Evolutionary conservation across 1,140 invertebrate genomes (phyloP).

Genomic region (Nephila pilipes): DNA sequence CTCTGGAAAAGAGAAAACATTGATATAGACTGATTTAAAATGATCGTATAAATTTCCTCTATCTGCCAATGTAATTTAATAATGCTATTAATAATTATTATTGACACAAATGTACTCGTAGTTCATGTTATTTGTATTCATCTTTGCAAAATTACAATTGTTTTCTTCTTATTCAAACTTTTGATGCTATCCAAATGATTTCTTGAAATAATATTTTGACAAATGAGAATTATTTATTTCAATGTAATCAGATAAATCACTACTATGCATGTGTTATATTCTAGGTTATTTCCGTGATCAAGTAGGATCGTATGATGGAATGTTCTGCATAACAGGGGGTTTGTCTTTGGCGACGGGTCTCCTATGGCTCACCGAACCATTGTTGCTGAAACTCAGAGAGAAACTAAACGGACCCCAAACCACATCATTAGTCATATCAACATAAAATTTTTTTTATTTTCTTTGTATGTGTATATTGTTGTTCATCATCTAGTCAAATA

Average conservation of each 20-base stretch:
- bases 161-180: too few relatives aligned
- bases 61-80: too few relatives aligned
- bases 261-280: background rate
- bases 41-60: too few relatives aligned
- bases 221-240: too few relatives aligned
- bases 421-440: background rate
- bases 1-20: too few relatives aligned
- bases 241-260: background rate
- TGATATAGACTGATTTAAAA: too few relatives aligned
- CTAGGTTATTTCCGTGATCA: constrained; percentile 76
- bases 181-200: too few relatives aligned
- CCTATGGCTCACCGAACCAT: constrained; percentile 77
- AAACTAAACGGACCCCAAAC: background rate
- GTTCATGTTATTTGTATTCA: too few relatives aligned
- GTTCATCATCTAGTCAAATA: background rate
- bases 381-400: constrained; percentile 21
- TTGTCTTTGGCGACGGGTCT: constrained; percentile 59
- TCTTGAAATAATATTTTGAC: too few relatives aligned
- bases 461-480: background rate
- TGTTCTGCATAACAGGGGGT: constrained; percentile 73
- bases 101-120: too few relatives aligned
- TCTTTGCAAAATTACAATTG: too few relatives aligned
- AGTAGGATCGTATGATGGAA: constrained; percentile 76
- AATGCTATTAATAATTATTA: too few relatives aligned
- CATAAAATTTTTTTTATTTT: background rate